phyloP scores from a whole-genome alignment of 2,888 invertebrate species.

The Leptopterna dolabrata region DNA sequence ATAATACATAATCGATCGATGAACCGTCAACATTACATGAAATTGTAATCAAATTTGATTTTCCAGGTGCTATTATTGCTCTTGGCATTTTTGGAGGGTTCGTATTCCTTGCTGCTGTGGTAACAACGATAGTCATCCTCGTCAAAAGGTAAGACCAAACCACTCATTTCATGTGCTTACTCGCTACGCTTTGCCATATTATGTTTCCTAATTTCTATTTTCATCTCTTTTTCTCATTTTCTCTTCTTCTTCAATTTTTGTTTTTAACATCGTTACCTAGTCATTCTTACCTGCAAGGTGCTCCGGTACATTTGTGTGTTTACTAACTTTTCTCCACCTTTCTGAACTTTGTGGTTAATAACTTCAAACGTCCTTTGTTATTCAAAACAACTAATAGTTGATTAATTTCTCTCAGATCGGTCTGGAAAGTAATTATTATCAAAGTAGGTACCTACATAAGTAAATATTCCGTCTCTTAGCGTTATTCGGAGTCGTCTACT shows the following conservation, averaged over 20 bases:
- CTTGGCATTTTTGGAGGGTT: conserved; percentile 91
- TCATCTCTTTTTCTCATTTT: neutral
- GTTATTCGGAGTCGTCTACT: no score
- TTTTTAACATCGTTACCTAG: neutral
- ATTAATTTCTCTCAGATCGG: no score
- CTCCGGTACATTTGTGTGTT: neutral
- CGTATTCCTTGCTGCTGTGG: conserved; percentile 88
- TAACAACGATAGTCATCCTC: conserved; percentile 88
- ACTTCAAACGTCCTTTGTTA: neutral
- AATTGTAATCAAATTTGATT: neutral
- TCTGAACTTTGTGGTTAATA: neutral
- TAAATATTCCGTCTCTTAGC: no score
- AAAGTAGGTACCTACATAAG: no score
- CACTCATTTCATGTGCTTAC: neutral
- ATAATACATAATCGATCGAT: no score
- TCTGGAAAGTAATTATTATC: no score
- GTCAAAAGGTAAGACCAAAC: conserved; percentile 79
- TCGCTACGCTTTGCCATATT: neutral
- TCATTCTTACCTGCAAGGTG: neutral
- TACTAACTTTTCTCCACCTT: neutral
- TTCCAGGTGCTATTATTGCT: conserved; percentile 83
- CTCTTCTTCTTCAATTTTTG: neutral
- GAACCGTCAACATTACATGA: no score
- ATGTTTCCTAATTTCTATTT: neutral
- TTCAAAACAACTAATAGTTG: no score